Conservation (phyloP, 1,140 invertebrate genomes). For the Battus philenor region DNA sequence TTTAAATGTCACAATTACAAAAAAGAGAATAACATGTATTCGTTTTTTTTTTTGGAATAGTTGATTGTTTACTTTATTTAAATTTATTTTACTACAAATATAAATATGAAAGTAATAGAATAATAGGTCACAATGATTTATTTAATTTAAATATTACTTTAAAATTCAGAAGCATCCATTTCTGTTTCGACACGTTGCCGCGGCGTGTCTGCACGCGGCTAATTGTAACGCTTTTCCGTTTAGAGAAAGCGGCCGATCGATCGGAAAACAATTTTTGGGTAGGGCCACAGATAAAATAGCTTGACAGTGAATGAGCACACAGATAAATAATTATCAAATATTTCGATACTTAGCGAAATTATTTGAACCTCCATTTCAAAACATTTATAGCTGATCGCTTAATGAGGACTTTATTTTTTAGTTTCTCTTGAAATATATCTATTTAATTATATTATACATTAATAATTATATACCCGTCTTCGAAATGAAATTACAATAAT, state of each 20-base stretch:
- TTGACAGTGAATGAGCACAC: background rate
- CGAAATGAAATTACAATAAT: no score
- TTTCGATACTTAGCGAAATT: background rate
- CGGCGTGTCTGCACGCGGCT: constrained; percentile 20
- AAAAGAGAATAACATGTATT: no score
- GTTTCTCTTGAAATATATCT: background rate
- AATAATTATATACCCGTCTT: background rate
- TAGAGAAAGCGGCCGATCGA: constrained; percentile 48
- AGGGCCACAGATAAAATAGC: constrained; percentile 21
- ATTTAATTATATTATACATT: background rate
- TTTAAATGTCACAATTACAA: no score
- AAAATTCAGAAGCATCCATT: no score
- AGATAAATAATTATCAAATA: constrained; percentile 7
- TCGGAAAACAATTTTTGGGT: constrained; percentile 30
- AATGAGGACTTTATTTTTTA: background rate
- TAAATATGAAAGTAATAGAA: no score
- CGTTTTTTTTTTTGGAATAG: no score
- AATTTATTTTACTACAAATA: no score
- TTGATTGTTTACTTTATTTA: no score
- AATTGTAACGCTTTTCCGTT: constrained; percentile 48
- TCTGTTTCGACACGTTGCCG: constrained; percentile 8
- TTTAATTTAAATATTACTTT: no score
- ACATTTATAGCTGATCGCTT: background rate
- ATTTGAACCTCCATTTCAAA: background rate
- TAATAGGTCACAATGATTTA: no score